phyloP scores from a whole-genome alignment of 2,797 vertebrate species.

The Cottoperca gobio region DNA sequence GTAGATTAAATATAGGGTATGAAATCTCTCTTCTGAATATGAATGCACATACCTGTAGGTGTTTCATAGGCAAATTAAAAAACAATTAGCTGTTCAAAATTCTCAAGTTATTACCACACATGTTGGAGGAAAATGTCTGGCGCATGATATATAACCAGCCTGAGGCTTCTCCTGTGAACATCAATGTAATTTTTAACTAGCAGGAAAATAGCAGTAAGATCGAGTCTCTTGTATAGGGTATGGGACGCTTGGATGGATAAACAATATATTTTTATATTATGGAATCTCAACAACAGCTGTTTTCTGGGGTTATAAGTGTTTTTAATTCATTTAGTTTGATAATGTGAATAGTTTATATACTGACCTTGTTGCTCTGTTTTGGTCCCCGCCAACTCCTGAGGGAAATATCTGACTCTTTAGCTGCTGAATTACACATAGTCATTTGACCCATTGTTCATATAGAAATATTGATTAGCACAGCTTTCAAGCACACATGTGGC shows the following conservation, averaged over 20 bases:
- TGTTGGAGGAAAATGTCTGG: neutral
- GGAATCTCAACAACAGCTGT: neutral
- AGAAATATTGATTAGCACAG: neutral
- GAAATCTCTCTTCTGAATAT: neutral
- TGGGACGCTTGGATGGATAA: neutral
- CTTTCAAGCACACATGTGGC: neutral
- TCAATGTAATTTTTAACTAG: neutral
- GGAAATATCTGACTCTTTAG: neutral
- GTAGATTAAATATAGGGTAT: neutral
- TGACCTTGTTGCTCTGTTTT: conserved; percentile 7
- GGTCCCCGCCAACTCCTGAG: neutral
- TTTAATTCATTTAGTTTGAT: neutral
- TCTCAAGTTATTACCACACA: neutral
- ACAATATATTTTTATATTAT: neutral
- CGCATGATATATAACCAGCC: neutral
- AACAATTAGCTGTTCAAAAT: neutral
- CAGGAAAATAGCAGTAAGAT: neutral
- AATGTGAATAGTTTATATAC: neutral
- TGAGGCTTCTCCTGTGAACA: neutral
- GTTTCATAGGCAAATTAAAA: neutral
- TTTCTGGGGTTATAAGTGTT: neutral
- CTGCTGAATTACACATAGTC: neutral
- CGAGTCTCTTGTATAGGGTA: neutral
- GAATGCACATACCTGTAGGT: neutral
- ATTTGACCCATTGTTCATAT: neutral